Percentiles rank a stretch among this genome's conserved stretches.
Conservation (phyloP, 2,113 vertebrate genomes). For the Clinocottus analis region DNA sequence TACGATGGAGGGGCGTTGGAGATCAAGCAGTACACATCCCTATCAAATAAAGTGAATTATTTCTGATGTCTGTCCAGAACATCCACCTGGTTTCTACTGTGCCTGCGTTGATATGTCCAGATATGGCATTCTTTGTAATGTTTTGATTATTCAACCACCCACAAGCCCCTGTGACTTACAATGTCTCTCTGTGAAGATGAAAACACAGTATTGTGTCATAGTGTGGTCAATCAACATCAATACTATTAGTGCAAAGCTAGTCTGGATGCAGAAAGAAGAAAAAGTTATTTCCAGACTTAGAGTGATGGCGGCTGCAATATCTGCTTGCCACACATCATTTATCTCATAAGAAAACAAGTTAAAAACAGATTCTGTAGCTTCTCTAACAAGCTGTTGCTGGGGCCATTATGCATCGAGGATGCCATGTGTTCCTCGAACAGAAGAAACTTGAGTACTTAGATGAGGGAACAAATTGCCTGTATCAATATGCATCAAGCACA, state of each 20-base stretch:
- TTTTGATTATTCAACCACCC: conserved; percentile 38
- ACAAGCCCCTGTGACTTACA: conserved; percentile 35
- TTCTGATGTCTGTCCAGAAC: conserved; percentile 14
- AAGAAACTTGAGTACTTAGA: conserved; percentile 64
- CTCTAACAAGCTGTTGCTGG: conserved; percentile 57
- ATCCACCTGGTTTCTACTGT: not conserved
- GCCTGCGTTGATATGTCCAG: conserved; percentile 26
- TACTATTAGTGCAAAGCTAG: not conserved
- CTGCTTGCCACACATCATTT: conserved; percentile 1
- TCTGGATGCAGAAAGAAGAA: not conserved
- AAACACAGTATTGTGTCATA: conserved; percentile 15
- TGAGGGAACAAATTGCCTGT: conserved; percentile 69
- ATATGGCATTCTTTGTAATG: conserved; percentile 28
- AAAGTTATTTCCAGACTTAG: conserved; percentile 2
- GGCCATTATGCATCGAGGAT: conserved; percentile 53
- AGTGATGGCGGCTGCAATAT: conserved; percentile 35
- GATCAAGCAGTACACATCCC: conserved; percentile 4
- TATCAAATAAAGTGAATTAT: conserved; percentile 21
- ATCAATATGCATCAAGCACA: conserved; percentile 70
- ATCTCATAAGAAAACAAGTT: conserved; percentile 17
- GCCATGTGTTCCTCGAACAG: conserved; percentile 60
- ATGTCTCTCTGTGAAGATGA: not conserved
- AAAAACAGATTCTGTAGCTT: conserved; percentile 17
- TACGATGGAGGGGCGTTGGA: not conserved
- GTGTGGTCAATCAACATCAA: conserved; percentile 32